Percentiles rank a stretch among this genome's conserved stretches.
These are phyloP conservation scores for human DNA, from an alignment of 2,113 vertebrate genomes.

Conservation along the genomic window GRCh38 chrX:45473001-45473500, in stretches of 20 bases:
- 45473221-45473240: constrained; percentile 4
- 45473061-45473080: constrained; percentile 54
- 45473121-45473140: constrained; percentile 64
- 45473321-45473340: neutral
- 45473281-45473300: constrained; percentile 10
- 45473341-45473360: neutral
- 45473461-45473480: constrained; percentile 29
- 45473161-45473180: constrained; percentile 39
- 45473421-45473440: neutral
- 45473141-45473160: constrained; percentile 46
- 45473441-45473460: neutral
- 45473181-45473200: constrained; percentile 20
- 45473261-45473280: neutral
- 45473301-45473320: constrained; percentile 17
- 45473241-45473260: constrained; percentile 27
- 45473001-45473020: neutral
- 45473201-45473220: neutral
- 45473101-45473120: constrained; percentile 35
- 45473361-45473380: neutral
- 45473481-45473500: neutral
- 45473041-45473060: constrained; percentile 22
- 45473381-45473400: neutral
- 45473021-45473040: constrained; percentile 57
- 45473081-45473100: constrained; percentile 69
- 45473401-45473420: constrained; percentile 24